These are phyloP conservation scores for Cotesia vestalis DNA, from an alignment of 1,140 invertebrate species.

Conservation along the genomic window DNA sequence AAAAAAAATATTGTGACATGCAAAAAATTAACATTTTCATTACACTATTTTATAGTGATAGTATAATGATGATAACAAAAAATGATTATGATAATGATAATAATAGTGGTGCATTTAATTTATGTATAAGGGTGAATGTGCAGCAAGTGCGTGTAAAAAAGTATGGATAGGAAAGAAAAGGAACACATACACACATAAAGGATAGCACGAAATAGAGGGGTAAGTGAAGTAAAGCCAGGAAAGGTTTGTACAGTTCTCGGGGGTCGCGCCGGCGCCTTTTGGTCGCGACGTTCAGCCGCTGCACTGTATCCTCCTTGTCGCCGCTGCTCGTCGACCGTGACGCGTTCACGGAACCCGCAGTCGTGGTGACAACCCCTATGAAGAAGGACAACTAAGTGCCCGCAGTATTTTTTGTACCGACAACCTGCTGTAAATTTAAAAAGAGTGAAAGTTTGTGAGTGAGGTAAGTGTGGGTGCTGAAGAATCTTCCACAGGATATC, in stretches of 20 bases:
- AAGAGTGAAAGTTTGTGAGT: conserved; percentile 10
- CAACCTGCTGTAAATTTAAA: neutral
- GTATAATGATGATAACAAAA: too few relatives aligned
- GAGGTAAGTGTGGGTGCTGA: conserved; percentile 1
- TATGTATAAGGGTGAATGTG: conserved; percentile 20
- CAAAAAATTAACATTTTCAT: too few relatives aligned
- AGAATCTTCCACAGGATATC: neutral
- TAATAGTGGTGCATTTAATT: too few relatives aligned
- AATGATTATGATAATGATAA: too few relatives aligned
- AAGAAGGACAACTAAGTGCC: conserved; percentile 9
- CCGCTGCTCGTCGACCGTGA: conserved; percentile 38
- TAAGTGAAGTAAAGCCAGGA: neutral
- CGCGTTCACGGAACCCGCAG: conserved; percentile 27
- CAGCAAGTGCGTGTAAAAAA: conserved; percentile 30
- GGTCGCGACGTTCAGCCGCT: conserved; percentile 43
- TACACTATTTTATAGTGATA: too few relatives aligned
- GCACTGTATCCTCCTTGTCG: conserved; percentile 32
- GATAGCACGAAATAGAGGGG: neutral
- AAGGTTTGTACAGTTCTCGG: conserved; percentile 25
- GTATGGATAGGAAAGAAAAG: neutral
- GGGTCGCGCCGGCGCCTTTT: conserved; percentile 45
- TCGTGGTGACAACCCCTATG: neutral
- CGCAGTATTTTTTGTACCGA: neutral
- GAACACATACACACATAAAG: neutral
- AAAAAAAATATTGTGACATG: too few relatives aligned